Percentiles rank a stretch among this genome's conserved stretches.
Conservation (phyloP, 2,113 vertebrate genomes). For the Neofelis nebulosa region DNA sequence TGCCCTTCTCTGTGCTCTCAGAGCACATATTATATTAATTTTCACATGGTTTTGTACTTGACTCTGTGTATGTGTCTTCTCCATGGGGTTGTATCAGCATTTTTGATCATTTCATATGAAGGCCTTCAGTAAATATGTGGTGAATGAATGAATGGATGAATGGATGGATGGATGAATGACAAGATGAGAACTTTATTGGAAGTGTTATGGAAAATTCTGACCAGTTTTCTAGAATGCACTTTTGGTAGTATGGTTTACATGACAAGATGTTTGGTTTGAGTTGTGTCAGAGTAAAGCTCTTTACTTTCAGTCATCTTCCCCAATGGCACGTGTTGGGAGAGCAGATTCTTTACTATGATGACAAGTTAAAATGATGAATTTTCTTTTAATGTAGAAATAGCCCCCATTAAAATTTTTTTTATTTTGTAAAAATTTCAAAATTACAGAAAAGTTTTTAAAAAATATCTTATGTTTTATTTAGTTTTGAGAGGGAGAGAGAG, state of each 20-base stretch:
- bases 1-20: background rate
- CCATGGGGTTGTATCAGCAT: too few relatives aligned
- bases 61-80: background rate
- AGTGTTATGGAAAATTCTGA: background rate
- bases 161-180: background rate
- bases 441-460: background rate
- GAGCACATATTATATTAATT: too few relatives aligned
- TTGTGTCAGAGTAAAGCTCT: background rate
- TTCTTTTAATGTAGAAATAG: background rate
- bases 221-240: background rate
- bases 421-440: conserved; percentile 9
- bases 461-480: too few relatives aligned
- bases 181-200: background rate
- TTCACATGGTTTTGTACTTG: background rate
- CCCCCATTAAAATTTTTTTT: background rate
- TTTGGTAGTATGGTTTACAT: background rate
- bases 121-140: background rate
- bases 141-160: background rate
- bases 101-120: background rate
- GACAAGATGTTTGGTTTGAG: background rate
- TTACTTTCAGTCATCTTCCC: background rate
- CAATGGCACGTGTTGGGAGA: background rate
- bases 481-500: too few relatives aligned
- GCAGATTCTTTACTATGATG: background rate
- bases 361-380: background rate